Conservation (phyloP, 2,888 invertebrate genomes). For the Listrodromus nycthemerus region DNA sequence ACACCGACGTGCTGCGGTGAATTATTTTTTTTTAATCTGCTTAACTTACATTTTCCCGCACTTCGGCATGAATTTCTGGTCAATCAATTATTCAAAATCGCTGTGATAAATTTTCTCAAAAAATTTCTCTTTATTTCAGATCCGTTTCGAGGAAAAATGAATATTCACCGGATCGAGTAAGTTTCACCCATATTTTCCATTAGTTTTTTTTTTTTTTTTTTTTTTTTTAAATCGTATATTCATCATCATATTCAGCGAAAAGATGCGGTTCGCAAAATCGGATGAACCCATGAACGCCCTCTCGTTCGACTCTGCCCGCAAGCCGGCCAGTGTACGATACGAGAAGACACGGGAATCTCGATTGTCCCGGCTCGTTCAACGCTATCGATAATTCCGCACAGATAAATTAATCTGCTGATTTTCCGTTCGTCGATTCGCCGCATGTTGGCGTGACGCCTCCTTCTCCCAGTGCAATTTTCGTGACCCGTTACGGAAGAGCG, state of each 20-base stretch:
- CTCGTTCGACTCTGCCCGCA: background rate
- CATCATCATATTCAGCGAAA: background rate
- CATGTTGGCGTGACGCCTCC: constrained; percentile 70
- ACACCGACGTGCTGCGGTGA: background rate
- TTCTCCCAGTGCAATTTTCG: constrained; percentile 48
- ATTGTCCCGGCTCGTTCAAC: background rate
- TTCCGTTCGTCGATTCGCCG: constrained; percentile 78
- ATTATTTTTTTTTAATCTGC: background rate
- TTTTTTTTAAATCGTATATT: no score
- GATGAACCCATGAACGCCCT: constrained; percentile 1
- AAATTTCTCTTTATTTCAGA: no score
- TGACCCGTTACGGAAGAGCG: constrained; percentile 39
- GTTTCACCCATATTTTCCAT: no score
- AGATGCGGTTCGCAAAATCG: background rate
- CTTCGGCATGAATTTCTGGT: background rate
- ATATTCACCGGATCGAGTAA: no score
- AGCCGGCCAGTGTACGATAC: background rate
- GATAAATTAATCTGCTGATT: constrained; percentile 78
- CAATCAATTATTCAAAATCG: background rate
- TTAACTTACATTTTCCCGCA: no score
- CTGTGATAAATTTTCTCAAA: background rate
- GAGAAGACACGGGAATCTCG: background rate
- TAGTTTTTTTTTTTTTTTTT: background rate
- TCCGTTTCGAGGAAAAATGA: no score
- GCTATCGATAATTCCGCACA: constrained; percentile 47